Evolutionary conservation across 2,797 vertebrate genomes (phyloP), one percentile per base, ranked within the genome.

Genomic region (Enteromius thamalakanensis): DNA sequence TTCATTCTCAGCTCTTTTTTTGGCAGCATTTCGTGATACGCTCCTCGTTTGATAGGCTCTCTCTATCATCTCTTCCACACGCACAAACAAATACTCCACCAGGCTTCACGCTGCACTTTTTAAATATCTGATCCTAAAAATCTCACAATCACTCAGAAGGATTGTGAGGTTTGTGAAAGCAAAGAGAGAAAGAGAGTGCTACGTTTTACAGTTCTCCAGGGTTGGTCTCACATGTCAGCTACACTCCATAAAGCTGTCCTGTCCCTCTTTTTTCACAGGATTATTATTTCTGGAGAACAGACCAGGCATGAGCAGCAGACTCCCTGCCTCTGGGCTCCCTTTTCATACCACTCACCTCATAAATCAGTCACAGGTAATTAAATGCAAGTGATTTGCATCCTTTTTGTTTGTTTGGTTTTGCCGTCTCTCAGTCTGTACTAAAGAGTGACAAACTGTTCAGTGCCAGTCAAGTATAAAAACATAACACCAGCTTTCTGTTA

Each of bases 291-390:
- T 91, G 93, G 93, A 94, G 92, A 93, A 92, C 92, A 92, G 91
- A 92, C 88, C 88, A 91, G 91, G 89, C 87, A 89, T 84, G 69
- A 87, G 77, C 72, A 88, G 89, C 92, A 91, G 91, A 91, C 90
- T 92, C 90, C 88, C 90, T 90, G 92, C 92, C 93, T 89, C 88
- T 84, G 91, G 94, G 91, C 92, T 90, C 91, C 90, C 90, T 92
- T 91, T 93, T 92, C 93, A 93, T 93, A 93, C 93, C 92, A 93
- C 91, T 93, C 94, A 94, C 93, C 94, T 94, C 94, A 95, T 96
- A 95, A 94, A 93, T 96, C 94, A 95, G 92, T 93, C 94, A 93
- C 94, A 95, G 94, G 94, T 94, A 94, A 95, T 95, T 94, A 95
- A 94, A 94, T 93, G 91, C 91, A 92, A 94, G 92, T 94, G 95